A percentile compares a stretch with the other conserved stretches of the same genome.
These are phyloP conservation scores for Druon quercuslanigerum DNA, from an alignment of 1,140 invertebrate species.

Conservation along the genomic window DNA sequence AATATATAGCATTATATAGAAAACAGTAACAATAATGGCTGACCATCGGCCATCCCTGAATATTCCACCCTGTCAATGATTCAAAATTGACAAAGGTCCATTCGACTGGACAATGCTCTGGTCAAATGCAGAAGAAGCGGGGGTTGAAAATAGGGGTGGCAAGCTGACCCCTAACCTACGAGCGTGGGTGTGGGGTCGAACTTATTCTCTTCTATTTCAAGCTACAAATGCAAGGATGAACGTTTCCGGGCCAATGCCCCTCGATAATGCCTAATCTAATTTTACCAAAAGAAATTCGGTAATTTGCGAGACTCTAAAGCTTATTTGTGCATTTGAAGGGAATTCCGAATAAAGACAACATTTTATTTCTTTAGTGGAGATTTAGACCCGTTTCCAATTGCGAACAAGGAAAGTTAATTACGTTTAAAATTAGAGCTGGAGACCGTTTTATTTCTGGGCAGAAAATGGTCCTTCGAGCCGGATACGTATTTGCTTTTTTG, in stretches of 20 bases:
- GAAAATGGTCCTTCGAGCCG: no score
- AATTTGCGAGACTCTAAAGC: conserved; percentile 7
- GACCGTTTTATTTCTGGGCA: background rate
- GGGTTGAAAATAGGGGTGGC: conserved; percentile 61
- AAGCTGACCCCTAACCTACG: conserved; percentile 50
- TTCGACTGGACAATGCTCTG: conserved; percentile 65
- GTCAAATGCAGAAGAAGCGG: conserved; percentile 64
- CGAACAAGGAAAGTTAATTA: background rate
- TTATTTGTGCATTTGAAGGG: no score
- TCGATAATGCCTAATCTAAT: conserved; percentile 27
- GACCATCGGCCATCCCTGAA: conserved; percentile 67
- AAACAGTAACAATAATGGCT: conserved; percentile 63
- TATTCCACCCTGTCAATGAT: conserved; percentile 67
- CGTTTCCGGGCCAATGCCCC: conserved; percentile 17
- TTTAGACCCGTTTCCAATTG: no score
- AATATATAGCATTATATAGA: background rate
- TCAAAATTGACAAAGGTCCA: conserved; percentile 71
- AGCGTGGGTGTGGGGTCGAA: conserved; percentile 60
- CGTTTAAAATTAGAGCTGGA: background rate
- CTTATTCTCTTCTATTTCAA: conserved; percentile 30
- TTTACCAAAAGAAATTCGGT: conserved; percentile 7
- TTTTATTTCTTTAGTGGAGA: no score
- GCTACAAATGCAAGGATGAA: background rate
- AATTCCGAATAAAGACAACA: no score
- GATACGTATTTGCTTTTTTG: no score